A percentile compares a stretch with the other conserved stretches of the same genome.
Conservation (phyloP, 2,888 invertebrate genomes). For the Graphium colonna region DNA sequence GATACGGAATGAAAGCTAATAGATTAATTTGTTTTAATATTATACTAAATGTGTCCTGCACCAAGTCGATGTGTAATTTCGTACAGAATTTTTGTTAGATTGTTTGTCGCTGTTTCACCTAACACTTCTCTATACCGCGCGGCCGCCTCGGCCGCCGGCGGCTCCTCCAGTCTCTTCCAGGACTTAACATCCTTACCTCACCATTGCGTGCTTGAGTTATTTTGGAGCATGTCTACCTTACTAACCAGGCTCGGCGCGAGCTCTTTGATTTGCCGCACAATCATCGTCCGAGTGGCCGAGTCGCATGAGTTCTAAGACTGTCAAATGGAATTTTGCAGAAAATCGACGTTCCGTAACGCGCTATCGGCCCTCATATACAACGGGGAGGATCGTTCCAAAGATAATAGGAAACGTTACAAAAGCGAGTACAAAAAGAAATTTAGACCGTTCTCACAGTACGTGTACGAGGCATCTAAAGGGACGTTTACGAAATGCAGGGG, state of each 20-base stretch:
- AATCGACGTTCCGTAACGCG: conserved; percentile 81
- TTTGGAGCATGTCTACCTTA: conserved; percentile 74
- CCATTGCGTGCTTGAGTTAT: conserved; percentile 78
- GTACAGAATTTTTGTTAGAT: conserved; percentile 71
- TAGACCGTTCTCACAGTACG: conserved; percentile 89
- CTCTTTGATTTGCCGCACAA: conserved; percentile 73
- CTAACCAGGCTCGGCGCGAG: conserved; percentile 75
- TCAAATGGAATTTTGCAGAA: conserved; percentile 79
- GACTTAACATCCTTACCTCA: conserved; percentile 70
- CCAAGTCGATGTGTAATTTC: conserved; percentile 66
- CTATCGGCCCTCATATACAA: conserved; percentile 80
- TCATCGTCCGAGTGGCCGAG: conserved; percentile 52
- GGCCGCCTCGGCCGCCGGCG: conserved; percentile 56
- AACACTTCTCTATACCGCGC: conserved; percentile 60
- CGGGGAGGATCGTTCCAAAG: conserved; percentile 82
- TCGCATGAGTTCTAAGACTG: conserved; percentile 68
- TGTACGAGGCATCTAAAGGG: conserved; percentile 85
- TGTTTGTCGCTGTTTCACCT: conserved; percentile 77
- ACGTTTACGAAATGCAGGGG: conserved; percentile 82
- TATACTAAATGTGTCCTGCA: conserved; percentile 62
- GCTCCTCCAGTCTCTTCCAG: conserved; percentile 65
- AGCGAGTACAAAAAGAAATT: conserved; percentile 91
- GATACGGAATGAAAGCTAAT: conserved; percentile 74
- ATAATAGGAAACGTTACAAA: conserved; percentile 84
- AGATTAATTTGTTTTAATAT: conserved; percentile 50